Evolutionary conservation across 2,797 vertebrate genomes (phyloP), one percentile per base, ranked within the genome.

Genomic region (Enteromius thamalakanensis): DNA sequence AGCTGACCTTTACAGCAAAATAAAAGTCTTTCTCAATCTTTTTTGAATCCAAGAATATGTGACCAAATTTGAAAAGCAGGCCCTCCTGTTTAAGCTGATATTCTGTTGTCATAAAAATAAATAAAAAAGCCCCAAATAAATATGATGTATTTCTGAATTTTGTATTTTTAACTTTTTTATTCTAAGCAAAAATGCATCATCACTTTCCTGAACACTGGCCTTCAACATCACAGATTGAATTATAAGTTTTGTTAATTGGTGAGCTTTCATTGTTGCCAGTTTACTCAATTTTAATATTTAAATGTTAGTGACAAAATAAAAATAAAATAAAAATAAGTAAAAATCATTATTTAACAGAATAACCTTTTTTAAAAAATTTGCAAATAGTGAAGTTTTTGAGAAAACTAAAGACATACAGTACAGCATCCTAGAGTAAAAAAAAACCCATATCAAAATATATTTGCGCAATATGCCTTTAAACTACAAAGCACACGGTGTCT

Each of bases 401-500:
- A 34, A 37, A 74, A 34, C 71, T 74, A 74, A 74, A 72, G 23
- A 65, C 58, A 62, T 29, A n/a, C 60, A 37, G 55, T 11, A 64
- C 40, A 34, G 17, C 55, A 47, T 53, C 32, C 55, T 42, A 37
- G 21, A 37, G 15, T 12, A 23, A 74, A 80, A 75, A 40, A 19
- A 19, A 34, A 26, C 49, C 64, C 0, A 0, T 17, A 69, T n/a
- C n/a, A n/a, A n/a, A n/a, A n/a, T n/a, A 76, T 21, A 34, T 58
- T 65, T 65, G 34, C 1, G 10, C 14, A 68, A 78, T 72, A 78
- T 37, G 40, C n/a, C 51, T 78, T 78, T 64, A 67, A 77, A 83
- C 49, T 70, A 60, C 15, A 83, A 74, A 85, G 71, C 14, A 29
- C 53, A n/a, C 6, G 34, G 47, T 14, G 65, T 67, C 85, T 82